Conservation (phyloP, 2,888 invertebrate species). For the Cylloceria caligata region DNA sequence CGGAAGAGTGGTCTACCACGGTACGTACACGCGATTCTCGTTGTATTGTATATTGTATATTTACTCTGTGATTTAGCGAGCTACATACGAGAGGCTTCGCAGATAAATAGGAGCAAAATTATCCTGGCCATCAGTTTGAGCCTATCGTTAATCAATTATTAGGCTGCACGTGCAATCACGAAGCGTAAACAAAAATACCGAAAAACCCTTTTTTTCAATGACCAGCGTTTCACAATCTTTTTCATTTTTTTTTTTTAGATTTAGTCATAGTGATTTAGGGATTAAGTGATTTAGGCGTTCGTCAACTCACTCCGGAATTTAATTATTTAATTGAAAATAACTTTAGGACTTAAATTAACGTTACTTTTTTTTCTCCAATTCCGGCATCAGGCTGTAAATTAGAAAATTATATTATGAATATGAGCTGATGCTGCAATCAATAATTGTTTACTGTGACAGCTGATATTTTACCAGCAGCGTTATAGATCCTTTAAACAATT, state of each 20-base stretch:
- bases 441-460: too few relatives aligned
- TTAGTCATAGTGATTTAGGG: too few relatives aligned
- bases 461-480: too few relatives aligned
- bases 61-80: constrained; percentile 44
- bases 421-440: too few relatives aligned
- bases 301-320: too few relatives aligned
- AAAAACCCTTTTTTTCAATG: neutral
- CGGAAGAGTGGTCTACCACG: constrained; percentile 14
- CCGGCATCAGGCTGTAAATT: too few relatives aligned
- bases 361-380: too few relatives aligned
- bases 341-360: too few relatives aligned
- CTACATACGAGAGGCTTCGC: constrained; percentile 36
- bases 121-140: neutral
- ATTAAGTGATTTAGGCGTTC: too few relatives aligned
- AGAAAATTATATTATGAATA: too few relatives aligned
- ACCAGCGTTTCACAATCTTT: neutral
- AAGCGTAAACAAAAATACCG: neutral
- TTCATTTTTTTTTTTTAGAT: neutral
- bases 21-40: neutral
- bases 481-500: too few relatives aligned
- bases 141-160: constrained; percentile 35
- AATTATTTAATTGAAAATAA: too few relatives aligned
- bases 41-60: constrained; percentile 35
- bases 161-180: neutral
- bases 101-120: constrained; percentile 23